phyloP scores from a whole-genome alignment of 1,140 invertebrate genomes.

The Drosophila sp. region DNA sequence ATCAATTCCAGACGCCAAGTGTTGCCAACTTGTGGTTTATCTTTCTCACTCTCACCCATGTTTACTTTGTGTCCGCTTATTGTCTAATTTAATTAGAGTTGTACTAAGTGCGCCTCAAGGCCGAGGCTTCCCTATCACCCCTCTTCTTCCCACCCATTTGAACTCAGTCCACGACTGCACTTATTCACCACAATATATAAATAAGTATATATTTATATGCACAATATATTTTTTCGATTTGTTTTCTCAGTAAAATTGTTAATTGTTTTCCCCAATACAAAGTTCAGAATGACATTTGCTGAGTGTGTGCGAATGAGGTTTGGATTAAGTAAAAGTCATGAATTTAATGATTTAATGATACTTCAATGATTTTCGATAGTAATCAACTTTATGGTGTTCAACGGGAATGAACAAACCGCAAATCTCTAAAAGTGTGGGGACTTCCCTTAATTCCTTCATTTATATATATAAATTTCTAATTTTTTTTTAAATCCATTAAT shows the following conservation, averaged over 20 bases:
- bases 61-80: slow-evolving; percentile 38
- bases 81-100: slow-evolving; percentile 81
- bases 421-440: no score
- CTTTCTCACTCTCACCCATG: slow-evolving; percentile 9
- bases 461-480: no score
- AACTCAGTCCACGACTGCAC: slow-evolving; percentile 6
- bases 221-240: slow-evolving; percentile 9
- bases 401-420: no score
- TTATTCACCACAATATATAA: neutral
- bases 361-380: no score
- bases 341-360: no score
- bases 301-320: neutral
- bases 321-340: neutral
- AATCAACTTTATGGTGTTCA: no score
- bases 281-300: slow-evolving; percentile 3
- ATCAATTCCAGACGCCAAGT: slow-evolving; percentile 56
- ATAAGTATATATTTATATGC: slow-evolving; percentile 1
- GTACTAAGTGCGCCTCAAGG: slow-evolving; percentile 75
- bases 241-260: slow-evolving; percentile 11
- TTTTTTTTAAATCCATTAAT: no score
- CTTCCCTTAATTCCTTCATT: no score
- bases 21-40: slow-evolving; percentile 47
- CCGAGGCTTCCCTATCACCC: slow-evolving; percentile 26
- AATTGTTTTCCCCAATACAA: slow-evolving; percentile 11
- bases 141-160: slow-evolving; percentile 14